A percentile compares a stretch with the other conserved stretches of the same genome.
These are phyloP conservation scores for Harpalus rubripes DNA, from an alignment of 2,888 invertebrate genomes.

Conservation along the genomic window DNA sequence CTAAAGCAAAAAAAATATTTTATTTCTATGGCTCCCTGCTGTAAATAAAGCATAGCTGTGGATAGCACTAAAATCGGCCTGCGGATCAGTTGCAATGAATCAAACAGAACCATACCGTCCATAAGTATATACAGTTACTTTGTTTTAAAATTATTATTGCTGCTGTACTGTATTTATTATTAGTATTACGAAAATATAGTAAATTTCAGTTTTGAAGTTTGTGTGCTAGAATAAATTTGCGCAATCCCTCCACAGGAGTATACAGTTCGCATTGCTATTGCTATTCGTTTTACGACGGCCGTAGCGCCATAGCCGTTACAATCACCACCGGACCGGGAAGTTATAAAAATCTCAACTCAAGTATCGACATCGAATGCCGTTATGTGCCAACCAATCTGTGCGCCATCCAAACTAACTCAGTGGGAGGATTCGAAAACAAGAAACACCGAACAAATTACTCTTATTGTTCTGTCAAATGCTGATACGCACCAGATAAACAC, in stretches of 20 bases:
- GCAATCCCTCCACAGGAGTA: slow-evolving; percentile 1
- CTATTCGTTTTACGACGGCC: slow-evolving; percentile 25
- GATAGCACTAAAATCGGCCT: no score
- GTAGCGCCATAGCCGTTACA: slow-evolving; percentile 26
- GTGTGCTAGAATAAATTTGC: slow-evolving; percentile 1
- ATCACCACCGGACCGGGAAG: slow-evolving; percentile 45
- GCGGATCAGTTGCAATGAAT: no score
- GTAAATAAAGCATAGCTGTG: no score
- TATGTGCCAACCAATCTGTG: slow-evolving; percentile 39
- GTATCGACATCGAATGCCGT: slow-evolving; percentile 20
- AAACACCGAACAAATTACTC: not conserved
- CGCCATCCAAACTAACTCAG: slow-evolving; percentile 10
- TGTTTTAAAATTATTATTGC: no score
- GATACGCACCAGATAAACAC: no score
- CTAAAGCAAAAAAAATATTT: no score
- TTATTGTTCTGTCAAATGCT: not conserved
- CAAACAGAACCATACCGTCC: no score
- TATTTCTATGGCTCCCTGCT: no score
- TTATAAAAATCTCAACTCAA: slow-evolving; percentile 42
- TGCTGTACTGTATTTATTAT: no score
- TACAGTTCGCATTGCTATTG: not conserved
- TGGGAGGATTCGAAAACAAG: slow-evolving; percentile 15
- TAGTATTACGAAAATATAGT: not conserved
- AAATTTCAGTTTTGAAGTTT: not conserved
- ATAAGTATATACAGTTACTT: no score